Evolutionary conservation across 1,140 invertebrate species (phyloP).

Genomic region (Kradibia gibbosae): DNA sequence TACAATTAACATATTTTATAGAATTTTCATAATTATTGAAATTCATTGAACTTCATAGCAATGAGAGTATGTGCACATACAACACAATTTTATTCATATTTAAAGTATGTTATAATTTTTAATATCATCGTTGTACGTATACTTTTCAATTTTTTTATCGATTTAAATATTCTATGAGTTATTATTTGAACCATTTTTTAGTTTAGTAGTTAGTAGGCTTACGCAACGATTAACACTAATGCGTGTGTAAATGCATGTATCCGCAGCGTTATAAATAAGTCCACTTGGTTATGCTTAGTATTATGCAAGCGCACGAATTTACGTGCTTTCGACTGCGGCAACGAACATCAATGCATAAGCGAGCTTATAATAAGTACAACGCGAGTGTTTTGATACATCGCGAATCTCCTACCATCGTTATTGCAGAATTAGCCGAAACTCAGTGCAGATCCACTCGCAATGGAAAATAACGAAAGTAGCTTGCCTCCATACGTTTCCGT

Average conservation of each 20-base stretch:
- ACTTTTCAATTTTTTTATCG: neutral
- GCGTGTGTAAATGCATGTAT: constrained; percentile 60
- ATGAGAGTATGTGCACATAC: no score
- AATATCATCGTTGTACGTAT: neutral
- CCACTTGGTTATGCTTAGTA: constrained; percentile 64
- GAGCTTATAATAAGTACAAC: neutral
- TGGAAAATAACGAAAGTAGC: no score
- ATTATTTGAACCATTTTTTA: neutral
- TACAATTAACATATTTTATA: no score
- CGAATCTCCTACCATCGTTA: neutral
- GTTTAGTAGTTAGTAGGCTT: no score
- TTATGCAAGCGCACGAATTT: constrained; percentile 64
- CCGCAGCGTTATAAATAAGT: constrained; percentile 68
- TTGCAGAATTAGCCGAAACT: neutral
- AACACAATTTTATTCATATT: no score
- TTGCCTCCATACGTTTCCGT: no score
- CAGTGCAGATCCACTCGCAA: neutral
- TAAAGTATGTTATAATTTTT: no score
- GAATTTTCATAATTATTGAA: no score
- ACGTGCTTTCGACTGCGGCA: constrained; percentile 50
- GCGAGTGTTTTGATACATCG: no score
- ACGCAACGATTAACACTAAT: constrained; percentile 68
- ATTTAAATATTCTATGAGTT: neutral
- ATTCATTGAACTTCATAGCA: no score
- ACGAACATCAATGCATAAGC: neutral